These are phyloP conservation scores for Mandrillus leucophaeus DNA, from an alignment of 2,113 vertebrate species.

Conservation along the genomic window DNA sequence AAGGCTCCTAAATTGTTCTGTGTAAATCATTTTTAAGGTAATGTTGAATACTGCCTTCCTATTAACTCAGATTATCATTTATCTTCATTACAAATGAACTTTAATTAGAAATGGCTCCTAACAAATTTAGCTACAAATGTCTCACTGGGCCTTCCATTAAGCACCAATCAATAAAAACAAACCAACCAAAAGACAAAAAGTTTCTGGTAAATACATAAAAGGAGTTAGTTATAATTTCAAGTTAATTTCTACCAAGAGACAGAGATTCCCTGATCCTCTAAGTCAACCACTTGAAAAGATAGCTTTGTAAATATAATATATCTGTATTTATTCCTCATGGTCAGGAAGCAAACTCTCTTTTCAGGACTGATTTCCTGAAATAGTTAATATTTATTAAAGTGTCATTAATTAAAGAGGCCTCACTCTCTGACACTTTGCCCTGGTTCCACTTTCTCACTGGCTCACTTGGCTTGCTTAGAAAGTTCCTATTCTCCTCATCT, in stretches of 20 bases:
- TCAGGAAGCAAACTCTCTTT: slow-evolving; percentile 3
- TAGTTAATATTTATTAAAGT: background rate
- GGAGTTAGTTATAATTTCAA: slow-evolving; percentile 31
- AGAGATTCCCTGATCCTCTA: background rate
- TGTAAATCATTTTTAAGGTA: slow-evolving; percentile 69
- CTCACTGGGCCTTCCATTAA: slow-evolving; percentile 65
- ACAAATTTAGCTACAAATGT: slow-evolving; percentile 70
- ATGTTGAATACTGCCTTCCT: slow-evolving; percentile 32
- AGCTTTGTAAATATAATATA: background rate
- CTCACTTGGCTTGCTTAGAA: background rate
- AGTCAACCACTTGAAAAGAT: background rate
- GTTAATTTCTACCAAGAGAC: slow-evolving; percentile 41
- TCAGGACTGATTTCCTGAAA: background rate
- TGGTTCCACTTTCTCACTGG: background rate
- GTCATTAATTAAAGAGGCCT: background rate
- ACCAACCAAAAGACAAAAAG: slow-evolving; percentile 30
- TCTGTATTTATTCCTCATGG: background rate
- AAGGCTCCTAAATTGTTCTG: slow-evolving; percentile 19
- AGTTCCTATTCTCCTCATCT: background rate
- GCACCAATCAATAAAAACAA: slow-evolving; percentile 69
- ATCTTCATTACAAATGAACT: slow-evolving; percentile 73
- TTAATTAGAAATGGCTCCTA: slow-evolving; percentile 72
- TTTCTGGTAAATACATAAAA: background rate
- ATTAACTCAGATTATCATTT: slow-evolving; percentile 70
- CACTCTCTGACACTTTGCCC: background rate